These are phyloP conservation scores for Mythimna ferrago DNA, from an alignment of 2,888 invertebrate genomes.

Conservation along the genomic window DNA sequence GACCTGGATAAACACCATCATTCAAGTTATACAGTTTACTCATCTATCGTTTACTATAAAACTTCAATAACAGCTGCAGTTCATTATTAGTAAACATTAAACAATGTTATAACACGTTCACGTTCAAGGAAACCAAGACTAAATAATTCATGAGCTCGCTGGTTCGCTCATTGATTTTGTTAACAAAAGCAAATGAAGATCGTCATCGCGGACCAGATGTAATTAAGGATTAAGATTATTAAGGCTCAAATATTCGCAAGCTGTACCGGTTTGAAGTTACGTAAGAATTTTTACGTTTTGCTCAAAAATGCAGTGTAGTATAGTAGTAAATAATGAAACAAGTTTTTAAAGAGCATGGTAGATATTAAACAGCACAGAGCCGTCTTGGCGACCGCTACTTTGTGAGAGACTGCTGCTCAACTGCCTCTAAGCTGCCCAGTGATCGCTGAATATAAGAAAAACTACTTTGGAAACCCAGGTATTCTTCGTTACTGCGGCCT, in stretches of 20 bases:
- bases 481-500: no score
- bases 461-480: no score
- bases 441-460: no score
- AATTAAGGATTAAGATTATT: conserved; percentile 9
- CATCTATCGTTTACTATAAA: conserved; percentile 17
- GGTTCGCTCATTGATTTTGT: conserved; percentile 51
- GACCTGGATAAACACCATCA: not conserved
- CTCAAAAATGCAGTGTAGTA: conserved; percentile 17
- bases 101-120: conserved; percentile 53
- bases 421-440: no score
- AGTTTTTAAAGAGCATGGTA: conserved; percentile 4
- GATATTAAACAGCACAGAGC: not conserved
- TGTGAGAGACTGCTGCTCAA: not conserved
- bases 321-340: not conserved
- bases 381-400: no score
- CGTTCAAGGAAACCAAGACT: conserved; percentile 64
- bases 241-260: conserved; percentile 15
- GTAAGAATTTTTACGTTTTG: conserved; percentile 9
- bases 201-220: conserved; percentile 21
- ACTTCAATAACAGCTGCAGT: conserved; percentile 6
- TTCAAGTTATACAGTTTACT: conserved; percentile 16
- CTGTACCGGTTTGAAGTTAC: conserved; percentile 16
- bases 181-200: conserved; percentile 62
- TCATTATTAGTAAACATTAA: conserved; percentile 48
- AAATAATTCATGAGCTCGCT: conserved; percentile 66